Conservation (phyloP, 1,140 invertebrate species). For the Bombus picipes region DNA sequence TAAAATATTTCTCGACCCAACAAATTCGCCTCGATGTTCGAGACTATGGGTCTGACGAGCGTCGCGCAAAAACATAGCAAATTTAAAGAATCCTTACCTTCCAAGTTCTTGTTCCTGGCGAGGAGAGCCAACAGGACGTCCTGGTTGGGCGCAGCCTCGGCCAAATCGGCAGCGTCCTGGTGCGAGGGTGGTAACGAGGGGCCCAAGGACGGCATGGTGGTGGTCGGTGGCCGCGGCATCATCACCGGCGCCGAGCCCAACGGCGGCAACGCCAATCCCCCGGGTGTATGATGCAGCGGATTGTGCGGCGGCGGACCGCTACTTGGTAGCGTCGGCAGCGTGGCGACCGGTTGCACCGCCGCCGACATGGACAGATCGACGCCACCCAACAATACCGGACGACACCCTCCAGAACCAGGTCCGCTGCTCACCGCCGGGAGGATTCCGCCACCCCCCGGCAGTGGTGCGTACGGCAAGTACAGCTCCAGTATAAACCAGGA, state of each 20-base stretch:
- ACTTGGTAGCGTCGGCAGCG: constrained; percentile 58
- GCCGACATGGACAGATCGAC: constrained; percentile 81
- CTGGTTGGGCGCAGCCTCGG: constrained; percentile 86
- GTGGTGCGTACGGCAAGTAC: constrained; percentile 82
- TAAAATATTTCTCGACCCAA: no score
- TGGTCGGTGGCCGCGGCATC: constrained; percentile 81
- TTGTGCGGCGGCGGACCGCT: constrained; percentile 69
- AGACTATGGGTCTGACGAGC: not conserved
- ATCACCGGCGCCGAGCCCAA: constrained; percentile 80
- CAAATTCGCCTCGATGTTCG: not conserved
- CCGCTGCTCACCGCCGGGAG: constrained; percentile 79
- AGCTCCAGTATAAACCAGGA: constrained; percentile 80
- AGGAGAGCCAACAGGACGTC: constrained; percentile 92
- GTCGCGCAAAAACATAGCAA: constrained; percentile 6
- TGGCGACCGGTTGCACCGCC: constrained; percentile 70
- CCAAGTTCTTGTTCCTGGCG: constrained; percentile 92
- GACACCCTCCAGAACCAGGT: constrained; percentile 67
- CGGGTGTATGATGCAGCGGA: constrained; percentile 67
- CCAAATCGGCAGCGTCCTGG: constrained; percentile 76
- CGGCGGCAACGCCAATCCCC: constrained; percentile 79
- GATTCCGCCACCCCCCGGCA: constrained; percentile 81
- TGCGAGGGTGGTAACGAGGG: constrained; percentile 72
- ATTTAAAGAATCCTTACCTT: constrained; percentile 86
- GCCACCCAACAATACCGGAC: constrained; percentile 74
- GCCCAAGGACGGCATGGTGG: constrained; percentile 80